These are phyloP conservation scores for Trochalopteron elliotii DNA, from an alignment of 2,113 vertebrate genomes.

Conservation along the genomic window DNA sequence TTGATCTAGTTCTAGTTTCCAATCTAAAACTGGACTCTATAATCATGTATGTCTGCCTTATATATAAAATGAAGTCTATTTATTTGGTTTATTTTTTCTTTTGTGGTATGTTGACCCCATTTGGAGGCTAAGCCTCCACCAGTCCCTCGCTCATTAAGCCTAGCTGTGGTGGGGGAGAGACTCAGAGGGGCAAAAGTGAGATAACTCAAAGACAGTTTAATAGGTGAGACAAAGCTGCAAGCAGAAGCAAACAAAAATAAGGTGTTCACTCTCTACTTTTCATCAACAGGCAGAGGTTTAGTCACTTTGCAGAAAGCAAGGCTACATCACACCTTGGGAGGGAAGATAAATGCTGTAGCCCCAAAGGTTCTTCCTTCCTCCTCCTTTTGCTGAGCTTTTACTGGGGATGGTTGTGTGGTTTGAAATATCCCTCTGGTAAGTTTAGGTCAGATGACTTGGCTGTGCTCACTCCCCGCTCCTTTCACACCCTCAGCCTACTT, in stretches of 20 bases:
- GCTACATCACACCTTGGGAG: rapidly evolving
- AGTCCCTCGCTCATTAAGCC: rapidly evolving
- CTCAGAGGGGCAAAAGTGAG: background rate
- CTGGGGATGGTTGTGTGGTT: background rate
- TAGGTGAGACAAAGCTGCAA: background rate
- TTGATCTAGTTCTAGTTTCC: background rate
- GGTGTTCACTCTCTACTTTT: background rate
- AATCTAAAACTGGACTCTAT: background rate
- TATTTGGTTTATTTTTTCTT: background rate
- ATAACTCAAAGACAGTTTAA: background rate
- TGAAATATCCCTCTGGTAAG: background rate
- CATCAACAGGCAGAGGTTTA: background rate
- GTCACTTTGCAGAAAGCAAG: background rate
- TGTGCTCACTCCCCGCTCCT: background rate
- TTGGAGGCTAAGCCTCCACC: background rate
- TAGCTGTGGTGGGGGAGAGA: rapidly evolving
- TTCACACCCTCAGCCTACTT: background rate
- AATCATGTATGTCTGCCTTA: background rate
- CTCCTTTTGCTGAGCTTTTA: background rate
- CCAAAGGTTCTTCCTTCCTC: background rate
- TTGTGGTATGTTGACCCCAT: rapidly evolving
- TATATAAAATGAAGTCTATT: background rate
- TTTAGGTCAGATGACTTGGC: background rate
- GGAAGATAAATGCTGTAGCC: background rate
- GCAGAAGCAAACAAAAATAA: background rate